Evolutionary conservation across 2,797 vertebrate species (phyloP).

Genomic region (Ptychadena robeensis): DNA sequence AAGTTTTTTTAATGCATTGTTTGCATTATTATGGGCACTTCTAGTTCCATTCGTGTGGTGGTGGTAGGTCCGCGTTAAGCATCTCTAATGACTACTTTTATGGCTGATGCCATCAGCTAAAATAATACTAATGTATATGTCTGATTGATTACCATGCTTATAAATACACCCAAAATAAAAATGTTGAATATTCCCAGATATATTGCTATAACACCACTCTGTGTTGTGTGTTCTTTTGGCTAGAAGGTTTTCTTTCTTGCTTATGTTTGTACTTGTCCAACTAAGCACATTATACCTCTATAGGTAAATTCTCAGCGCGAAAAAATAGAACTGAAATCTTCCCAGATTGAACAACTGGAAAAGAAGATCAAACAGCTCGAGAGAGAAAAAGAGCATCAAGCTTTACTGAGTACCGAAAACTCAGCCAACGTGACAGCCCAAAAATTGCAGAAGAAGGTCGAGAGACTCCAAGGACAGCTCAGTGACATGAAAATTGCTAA

Average conservation of each 20-base stretch:
- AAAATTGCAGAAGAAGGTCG: slow-evolving; percentile 62
- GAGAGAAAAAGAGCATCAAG: slow-evolving; percentile 49
- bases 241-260: too few species aligned
- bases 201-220: background rate
- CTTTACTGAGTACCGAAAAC: slow-evolving; percentile 58
- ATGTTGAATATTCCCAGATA: background rate
- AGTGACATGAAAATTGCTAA: slow-evolving; percentile 66
- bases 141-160: too few species aligned
- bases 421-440: slow-evolving; percentile 59
- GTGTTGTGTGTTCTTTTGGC: background rate
- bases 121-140: too few species aligned
- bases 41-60: too few species aligned
- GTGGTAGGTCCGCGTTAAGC: too few species aligned
- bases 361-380: slow-evolving; percentile 61
- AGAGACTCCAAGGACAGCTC: slow-evolving; percentile 70
- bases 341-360: slow-evolving; percentile 52
- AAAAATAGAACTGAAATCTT: slow-evolving; percentile 59
- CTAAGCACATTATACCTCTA: background rate
- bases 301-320: slow-evolving; percentile 60
- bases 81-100: too few species aligned
- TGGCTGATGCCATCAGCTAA: too few species aligned
- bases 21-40: too few species aligned
- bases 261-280: background rate
- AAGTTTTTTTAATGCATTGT: too few species aligned
- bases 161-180: too few species aligned